Conservation (phyloP, 2,797 vertebrate genomes). For the Sus cebifrons region DNA sequence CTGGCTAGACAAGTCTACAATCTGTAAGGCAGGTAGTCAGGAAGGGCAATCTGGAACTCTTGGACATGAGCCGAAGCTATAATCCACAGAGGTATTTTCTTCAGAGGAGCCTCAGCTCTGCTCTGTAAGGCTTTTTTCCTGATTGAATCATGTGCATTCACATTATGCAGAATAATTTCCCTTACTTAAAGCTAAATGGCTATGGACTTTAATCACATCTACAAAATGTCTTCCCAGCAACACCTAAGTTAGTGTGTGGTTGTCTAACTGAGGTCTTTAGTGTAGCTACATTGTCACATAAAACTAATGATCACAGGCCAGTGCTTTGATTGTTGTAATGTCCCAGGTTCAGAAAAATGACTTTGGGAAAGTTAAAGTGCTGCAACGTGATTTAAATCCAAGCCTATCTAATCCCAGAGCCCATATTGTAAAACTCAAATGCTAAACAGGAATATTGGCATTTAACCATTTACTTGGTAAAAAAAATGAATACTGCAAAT, state of each 20-base stretch:
- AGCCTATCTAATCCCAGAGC: not conserved
- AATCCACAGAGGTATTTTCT: not conserved
- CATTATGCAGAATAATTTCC: not conserved
- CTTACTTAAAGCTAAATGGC: not conserved
- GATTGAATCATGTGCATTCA: not conserved
- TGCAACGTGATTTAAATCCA: not conserved
- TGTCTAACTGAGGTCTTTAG: not conserved
- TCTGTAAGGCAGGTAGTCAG: not conserved
- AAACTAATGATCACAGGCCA: not conserved
- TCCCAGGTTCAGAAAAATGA: not conserved
- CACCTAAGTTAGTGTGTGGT: not conserved
- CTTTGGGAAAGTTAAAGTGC: not conserved
- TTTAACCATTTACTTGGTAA: not conserved
- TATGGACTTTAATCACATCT: not conserved
- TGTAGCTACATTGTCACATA: not conserved
- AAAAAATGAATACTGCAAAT: not conserved
- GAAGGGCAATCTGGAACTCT: not conserved
- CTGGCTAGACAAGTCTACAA: not conserved
- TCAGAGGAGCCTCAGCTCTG: not conserved
- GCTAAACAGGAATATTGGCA: not conserved
- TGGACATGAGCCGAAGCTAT: not conserved
- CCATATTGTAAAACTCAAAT: conserved; percentile 22
- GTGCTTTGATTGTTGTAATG: conserved; percentile 30
- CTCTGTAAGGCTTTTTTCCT: not conserved
- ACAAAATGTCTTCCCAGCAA: not conserved